A percentile compares a stretch with the other conserved stretches of the same genome.
phyloP scores from a whole-genome alignment of 2,113 vertebrate species.

The Dendropsophus ebraccatus region DNA sequence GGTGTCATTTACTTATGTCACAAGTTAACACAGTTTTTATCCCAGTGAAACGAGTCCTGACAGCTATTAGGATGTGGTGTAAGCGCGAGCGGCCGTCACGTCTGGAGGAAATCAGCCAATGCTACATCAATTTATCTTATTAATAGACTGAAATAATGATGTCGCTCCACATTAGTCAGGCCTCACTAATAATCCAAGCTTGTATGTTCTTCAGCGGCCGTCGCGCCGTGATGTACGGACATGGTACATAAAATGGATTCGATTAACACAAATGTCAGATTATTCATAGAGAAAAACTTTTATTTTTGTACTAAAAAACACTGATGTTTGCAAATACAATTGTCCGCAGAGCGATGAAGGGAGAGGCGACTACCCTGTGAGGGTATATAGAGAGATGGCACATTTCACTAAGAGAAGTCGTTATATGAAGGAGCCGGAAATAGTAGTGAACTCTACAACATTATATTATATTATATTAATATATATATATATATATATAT shows the following conservation, averaged over 20 bases:
- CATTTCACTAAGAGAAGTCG: neutral
- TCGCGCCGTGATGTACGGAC: constrained; percentile 17
- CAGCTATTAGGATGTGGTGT: neutral
- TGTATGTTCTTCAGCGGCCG: neutral
- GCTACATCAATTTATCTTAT: constrained; percentile 42
- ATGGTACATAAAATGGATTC: neutral
- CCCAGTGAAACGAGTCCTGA: neutral
- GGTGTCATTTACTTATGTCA: neutral
- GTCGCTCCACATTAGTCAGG: constrained; percentile 53
- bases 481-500: too few species aligned
- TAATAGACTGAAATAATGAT: constrained; percentile 56
- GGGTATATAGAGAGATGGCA: neutral
- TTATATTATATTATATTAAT: too few species aligned
- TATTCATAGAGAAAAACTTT: neutral
- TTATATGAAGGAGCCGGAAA: neutral
- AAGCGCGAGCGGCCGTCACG: neutral
- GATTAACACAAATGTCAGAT: constrained; percentile 26
- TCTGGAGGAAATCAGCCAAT: constrained; percentile 38
- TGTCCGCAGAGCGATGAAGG: neutral
- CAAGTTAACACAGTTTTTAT: neutral
- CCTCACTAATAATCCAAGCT: constrained; percentile 38
- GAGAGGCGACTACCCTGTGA: constrained; percentile 1
- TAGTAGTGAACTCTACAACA: neutral
- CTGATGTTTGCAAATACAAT: constrained; percentile 24
- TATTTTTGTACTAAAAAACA: constrained; percentile 1